Percentiles rank a stretch among this genome's conserved stretches.
phyloP scores from a whole-genome alignment of 2,888 invertebrate species.

The Neocrepidodera transversa region DNA sequence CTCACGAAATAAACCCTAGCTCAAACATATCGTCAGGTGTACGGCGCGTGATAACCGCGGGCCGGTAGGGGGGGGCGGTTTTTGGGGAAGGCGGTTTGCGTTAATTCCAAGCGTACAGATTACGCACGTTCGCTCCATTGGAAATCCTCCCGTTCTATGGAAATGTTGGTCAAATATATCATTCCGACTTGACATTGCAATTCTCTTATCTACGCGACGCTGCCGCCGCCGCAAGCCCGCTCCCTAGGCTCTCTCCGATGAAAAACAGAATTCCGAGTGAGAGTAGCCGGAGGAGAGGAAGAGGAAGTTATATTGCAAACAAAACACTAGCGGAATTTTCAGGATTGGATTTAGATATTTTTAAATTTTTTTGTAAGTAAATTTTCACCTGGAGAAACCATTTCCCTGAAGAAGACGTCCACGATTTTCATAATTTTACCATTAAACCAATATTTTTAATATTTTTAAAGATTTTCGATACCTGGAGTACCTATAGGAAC shows the following conservation, averaged over 20 bases:
- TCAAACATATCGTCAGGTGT: conserved; percentile 51
- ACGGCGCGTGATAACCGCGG: conserved; percentile 36
- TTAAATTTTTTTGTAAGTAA: too few relatives aligned
- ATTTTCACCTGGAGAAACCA: too few relatives aligned
- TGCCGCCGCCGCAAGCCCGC: conserved; percentile 61
- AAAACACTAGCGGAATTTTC: conserved; percentile 57
- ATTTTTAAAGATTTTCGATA: too few relatives aligned
- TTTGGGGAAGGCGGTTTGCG: conserved; percentile 53
- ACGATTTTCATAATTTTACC: too few relatives aligned
- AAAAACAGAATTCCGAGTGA: conserved; percentile 60
- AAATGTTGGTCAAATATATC: conserved; percentile 91
- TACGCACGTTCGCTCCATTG: conserved; percentile 65
- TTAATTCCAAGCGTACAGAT: conserved; percentile 70
- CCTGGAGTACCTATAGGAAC: too few relatives aligned
- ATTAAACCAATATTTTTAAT: too few relatives aligned
- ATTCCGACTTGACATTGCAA: conserved; percentile 89
- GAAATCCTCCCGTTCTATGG: conserved; percentile 68
- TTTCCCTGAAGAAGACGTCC: too few relatives aligned
- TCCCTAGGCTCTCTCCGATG: conserved; percentile 62
- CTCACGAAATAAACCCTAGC: conserved; percentile 15
- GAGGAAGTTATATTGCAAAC: conserved; percentile 58
- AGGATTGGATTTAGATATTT: neutral
- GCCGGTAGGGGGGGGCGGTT: conserved; percentile 30
- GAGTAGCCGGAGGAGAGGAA: conserved; percentile 54
- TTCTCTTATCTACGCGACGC: conserved; percentile 77